Evolutionary conservation across 2,797 vertebrate species (phyloP).

Genomic region (Valencia hispanica): DNA sequence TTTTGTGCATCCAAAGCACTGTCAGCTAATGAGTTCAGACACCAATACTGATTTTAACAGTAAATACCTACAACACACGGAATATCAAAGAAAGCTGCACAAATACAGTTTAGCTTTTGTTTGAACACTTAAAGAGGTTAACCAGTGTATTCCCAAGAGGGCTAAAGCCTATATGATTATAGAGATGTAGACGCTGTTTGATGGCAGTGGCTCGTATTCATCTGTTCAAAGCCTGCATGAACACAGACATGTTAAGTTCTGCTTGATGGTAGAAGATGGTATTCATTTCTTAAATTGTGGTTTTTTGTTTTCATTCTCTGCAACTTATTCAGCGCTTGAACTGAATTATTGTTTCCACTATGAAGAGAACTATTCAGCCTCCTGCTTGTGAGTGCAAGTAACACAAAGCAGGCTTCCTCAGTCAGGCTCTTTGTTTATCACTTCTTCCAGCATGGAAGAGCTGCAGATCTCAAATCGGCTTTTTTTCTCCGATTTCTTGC

Average conservation of each 20-base stretch:
- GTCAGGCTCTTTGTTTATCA: slow-evolving; percentile 58
- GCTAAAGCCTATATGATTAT: neutral
- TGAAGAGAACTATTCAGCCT: slow-evolving; percentile 63
- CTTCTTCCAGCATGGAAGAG: slow-evolving; percentile 28
- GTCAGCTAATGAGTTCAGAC: slow-evolving; percentile 56
- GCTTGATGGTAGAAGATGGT: slow-evolving; percentile 19
- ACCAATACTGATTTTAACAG: slow-evolving; percentile 32
- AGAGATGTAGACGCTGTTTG: neutral
- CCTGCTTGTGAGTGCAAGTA: slow-evolving; percentile 52
- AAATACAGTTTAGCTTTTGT: slow-evolving; percentile 7
- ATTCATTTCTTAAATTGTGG: slow-evolving; percentile 32
- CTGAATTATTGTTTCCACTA: slow-evolving; percentile 64
- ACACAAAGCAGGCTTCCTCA: slow-evolving; percentile 60
- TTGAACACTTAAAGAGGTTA: slow-evolving; percentile 4
- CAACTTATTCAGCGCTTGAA: slow-evolving; percentile 50
- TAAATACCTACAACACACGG: slow-evolving; percentile 16
- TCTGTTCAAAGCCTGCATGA: slow-evolving; percentile 21
- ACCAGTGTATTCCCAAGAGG: slow-evolving; percentile 19
- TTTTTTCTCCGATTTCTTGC: slow-evolving; percentile 35
- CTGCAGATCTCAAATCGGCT: slow-evolving; percentile 44
- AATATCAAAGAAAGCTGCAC: slow-evolving; percentile 17
- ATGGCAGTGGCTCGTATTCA: slow-evolving; percentile 16
- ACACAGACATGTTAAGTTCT: slow-evolving; percentile 6
- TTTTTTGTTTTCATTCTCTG: slow-evolving; percentile 62
- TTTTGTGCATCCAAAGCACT: slow-evolving; percentile 47